Base-by-base conservation (phyloP, 1,140 invertebrate species). In the Pissodes strobi region DNA sequence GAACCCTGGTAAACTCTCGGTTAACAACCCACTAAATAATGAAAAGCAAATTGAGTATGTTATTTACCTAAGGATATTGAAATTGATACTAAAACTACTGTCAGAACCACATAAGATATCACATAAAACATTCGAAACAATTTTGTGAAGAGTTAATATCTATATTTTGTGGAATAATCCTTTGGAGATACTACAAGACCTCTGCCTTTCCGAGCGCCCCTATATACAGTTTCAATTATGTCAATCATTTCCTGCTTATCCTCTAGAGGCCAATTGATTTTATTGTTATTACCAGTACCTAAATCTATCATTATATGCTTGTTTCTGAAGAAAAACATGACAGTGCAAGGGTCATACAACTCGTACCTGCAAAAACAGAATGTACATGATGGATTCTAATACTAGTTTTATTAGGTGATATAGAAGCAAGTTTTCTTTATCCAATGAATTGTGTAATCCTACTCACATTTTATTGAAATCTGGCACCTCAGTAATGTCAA, bases 231-330 rank as follows among this genome's bases (percentile, higher is more conserved):
- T 80, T 99, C 98, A 21, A 99, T 86, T 73, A 99, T 99, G 79
- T 99, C 98, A 67, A 99, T 97, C 91, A 99, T 97, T 83, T 99
- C 98, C 74, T 99, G 97, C 74, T 97, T 97, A 77, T 99, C 96
- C 73, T 98, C 96, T 45, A 99, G 84, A 0, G 97, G 91, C 98
- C 98, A 99, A 81, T 99, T 99, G 67, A 99, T 99, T 84, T 99
- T 99, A 78, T 99, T 99, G 85, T 99, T 93, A 78, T 99, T 99
- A 75, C 97, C 97, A 0, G 97, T 99, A 22, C 97, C 96, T 82
- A 99, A 87, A 89, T 99, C 97, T 79, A 99, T 99, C 97, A 99
- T 99, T 59, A 99, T 99, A 76, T 99, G 97, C 74, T 99, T 99
- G 80, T 99, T 99, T 27, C 98, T 86, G 79, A 99, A 99, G 85